Evolutionary conservation across 2,888 invertebrate genomes (phyloP).

Genomic region (Ptychoptera albimana): DNA sequence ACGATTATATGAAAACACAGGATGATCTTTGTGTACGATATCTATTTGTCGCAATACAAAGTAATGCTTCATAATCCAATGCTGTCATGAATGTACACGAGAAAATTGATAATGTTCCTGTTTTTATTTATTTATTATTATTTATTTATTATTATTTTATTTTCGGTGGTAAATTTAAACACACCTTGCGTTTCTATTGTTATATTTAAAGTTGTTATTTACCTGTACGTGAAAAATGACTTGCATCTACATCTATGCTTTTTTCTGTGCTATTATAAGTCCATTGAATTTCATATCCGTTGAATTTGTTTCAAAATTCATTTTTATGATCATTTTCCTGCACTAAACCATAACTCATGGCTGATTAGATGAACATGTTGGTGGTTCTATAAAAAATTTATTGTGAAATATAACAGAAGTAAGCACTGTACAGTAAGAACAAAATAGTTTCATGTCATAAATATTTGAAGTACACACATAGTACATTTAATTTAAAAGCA

Average conservation of each 20-base stretch:
- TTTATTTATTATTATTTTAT: too few species aligned
- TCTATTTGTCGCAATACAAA: conserved; percentile 71
- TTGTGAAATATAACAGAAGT: not conserved
- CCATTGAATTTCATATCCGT: conserved; percentile 83
- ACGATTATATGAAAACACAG: conserved; percentile 82
- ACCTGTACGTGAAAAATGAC: conserved; percentile 52
- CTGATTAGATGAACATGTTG: conserved; percentile 74
- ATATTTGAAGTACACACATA: conserved; percentile 50
- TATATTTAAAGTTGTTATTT: conserved; percentile 30
- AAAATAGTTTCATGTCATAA: not conserved
- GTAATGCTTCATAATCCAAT: conserved; percentile 76
- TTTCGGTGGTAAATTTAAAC: not conserved
- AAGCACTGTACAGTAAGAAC: conserved; percentile 2
- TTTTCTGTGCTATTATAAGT: conserved; percentile 81
- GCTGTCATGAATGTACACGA: conserved; percentile 81
- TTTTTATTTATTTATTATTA: too few species aligned
- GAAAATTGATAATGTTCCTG: conserved; percentile 63
- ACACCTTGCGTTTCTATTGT: not conserved
- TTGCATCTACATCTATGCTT: conserved; percentile 63
- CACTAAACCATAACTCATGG: conserved; percentile 75
- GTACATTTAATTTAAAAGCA: conserved; percentile 65
- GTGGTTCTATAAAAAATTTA: conserved; percentile 47
- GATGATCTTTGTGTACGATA: conserved; percentile 74
- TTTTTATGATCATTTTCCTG: conserved; percentile 70
- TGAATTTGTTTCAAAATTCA: conserved; percentile 87